Evolutionary conservation across 2,888 invertebrate species (phyloP), one percentile per base, ranked within the genome.

Genomic region (Drosophila monieri): DNA sequence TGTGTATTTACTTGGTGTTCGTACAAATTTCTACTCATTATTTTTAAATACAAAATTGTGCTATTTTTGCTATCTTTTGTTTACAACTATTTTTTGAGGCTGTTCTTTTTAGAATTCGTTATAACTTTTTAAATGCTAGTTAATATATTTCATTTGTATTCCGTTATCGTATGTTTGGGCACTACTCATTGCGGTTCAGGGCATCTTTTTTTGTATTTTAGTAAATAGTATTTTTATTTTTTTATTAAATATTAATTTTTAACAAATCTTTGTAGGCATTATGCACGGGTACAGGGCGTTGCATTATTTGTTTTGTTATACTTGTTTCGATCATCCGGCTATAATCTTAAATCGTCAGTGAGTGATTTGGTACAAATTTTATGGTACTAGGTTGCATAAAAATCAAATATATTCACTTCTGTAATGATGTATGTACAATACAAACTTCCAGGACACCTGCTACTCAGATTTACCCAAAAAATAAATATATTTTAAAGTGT

Each of bases 221-320:
- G 76, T 81, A 85, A 85, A 83, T 83, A 84, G 85, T 77, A 69
- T 83, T 76, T 80, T 35, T 64, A 54, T 60, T 30, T 65, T 54
- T 54, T 57, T 73, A 23, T 54, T n/a, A n/a, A 68, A 76, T 80
- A 58, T 69, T 58, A 62, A 35, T 30, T 59, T 70, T 77, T 69
- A 77, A 83, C 79, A 80, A 84, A 78, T 77, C 48, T 80, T 77
- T 80, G 68, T 83, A 85, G 85, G 81, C 85, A 53, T 73, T 78
- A 85, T 85, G 85, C 83, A 81, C 85, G 81, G 85, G 81, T 81
- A 81, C 85, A 85, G 85, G 85, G 85, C 81, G 81, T 81, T 81
- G 85, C 85, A 85, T 83, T 73, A 70, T 48, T 65, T 60, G 58
- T 54, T 54, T 56, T 59, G 18, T 67, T 37, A 55, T 64, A 43